phyloP scores from a whole-genome alignment of 2,888 invertebrate genomes.

The Elaeidobius kamerunicus region DNA sequence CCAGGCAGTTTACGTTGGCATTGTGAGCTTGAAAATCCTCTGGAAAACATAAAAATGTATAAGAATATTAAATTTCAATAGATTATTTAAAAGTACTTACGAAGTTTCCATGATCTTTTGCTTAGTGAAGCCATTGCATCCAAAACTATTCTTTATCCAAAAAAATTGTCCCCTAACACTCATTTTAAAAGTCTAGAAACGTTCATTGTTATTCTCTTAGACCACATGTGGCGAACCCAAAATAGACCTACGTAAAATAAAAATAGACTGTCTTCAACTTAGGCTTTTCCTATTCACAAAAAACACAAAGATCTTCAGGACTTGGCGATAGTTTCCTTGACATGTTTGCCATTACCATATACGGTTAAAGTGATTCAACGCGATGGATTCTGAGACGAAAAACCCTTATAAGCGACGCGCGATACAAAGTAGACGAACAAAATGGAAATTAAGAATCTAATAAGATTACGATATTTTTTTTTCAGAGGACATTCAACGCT shows the following conservation, averaged over 20 bases:
- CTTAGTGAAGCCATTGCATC: slow-evolving; percentile 46
- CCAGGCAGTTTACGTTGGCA: slow-evolving; percentile 83
- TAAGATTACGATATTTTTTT: not conserved
- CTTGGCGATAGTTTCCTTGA: slow-evolving; percentile 41
- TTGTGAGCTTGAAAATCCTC: slow-evolving; percentile 87
- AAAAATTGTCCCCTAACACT: slow-evolving; percentile 34
- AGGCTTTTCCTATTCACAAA: slow-evolving; percentile 22
- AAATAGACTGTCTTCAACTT: slow-evolving; percentile 35
- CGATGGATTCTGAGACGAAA: not conserved
- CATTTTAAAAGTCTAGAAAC: slow-evolving; percentile 42
- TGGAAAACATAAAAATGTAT: slow-evolving; percentile 50
- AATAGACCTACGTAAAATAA: slow-evolving; percentile 30
- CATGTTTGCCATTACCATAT: slow-evolving; percentile 42
- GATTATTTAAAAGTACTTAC: slow-evolving; percentile 64
- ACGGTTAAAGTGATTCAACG: slow-evolving; percentile 30
- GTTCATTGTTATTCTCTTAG: slow-evolving; percentile 38
- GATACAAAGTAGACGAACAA: not conserved
- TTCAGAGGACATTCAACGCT: not conserved
- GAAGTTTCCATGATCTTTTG: slow-evolving; percentile 79
- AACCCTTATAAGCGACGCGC: not conserved
- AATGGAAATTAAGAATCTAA: not conserved
- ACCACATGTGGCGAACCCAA: no score
- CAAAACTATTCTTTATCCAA: slow-evolving; percentile 21
- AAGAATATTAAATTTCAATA: slow-evolving; percentile 1
- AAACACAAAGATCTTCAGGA: slow-evolving; percentile 30